A percentile compares a stretch with the other conserved stretches of the same genome.
These are phyloP conservation scores for Stomatorhinus ivindoensis DNA, from an alignment of 2,113 vertebrate genomes.

Conservation along the genomic window DNA sequence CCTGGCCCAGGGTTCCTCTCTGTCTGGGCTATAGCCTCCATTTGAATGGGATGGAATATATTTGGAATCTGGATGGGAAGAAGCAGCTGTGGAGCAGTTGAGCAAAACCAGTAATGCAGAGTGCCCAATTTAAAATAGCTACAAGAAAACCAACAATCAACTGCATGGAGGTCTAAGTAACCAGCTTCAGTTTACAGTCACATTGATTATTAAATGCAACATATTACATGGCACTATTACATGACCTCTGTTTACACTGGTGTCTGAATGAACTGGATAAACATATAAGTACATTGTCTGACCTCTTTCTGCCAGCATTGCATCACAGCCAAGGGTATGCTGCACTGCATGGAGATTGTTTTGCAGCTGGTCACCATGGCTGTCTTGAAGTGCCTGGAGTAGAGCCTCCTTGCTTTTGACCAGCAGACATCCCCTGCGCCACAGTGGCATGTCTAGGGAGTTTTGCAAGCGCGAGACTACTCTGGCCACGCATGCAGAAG, in stretches of 20 bases:
- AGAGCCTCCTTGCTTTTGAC: constrained; percentile 57
- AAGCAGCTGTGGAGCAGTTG: background rate
- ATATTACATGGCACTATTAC: background rate
- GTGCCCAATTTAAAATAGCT: background rate
- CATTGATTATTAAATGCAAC: background rate
- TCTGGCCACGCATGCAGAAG: constrained; percentile 28
- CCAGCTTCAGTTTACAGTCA: background rate
- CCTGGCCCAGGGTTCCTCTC: background rate
- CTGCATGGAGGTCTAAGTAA: background rate
- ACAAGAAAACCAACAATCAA: background rate
- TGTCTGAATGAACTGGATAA: background rate
- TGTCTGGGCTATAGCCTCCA: background rate
- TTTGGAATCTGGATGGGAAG: background rate
- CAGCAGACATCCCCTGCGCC: constrained; percentile 49
- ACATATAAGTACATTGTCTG: background rate
- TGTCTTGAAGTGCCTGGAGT: constrained; percentile 46
- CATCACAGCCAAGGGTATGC: constrained; percentile 1
- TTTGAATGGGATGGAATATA: background rate
- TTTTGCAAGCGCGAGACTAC: constrained; percentile 51
- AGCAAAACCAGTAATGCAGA: background rate
- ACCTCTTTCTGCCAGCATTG: background rate
- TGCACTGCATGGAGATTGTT: constrained; percentile 40
- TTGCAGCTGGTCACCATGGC: constrained; percentile 56
- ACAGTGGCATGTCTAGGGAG: constrained; percentile 43
- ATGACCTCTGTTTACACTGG: background rate